phyloP scores from a whole-genome alignment of 2,797 vertebrate genomes.

The Trachurus trachurus region DNA sequence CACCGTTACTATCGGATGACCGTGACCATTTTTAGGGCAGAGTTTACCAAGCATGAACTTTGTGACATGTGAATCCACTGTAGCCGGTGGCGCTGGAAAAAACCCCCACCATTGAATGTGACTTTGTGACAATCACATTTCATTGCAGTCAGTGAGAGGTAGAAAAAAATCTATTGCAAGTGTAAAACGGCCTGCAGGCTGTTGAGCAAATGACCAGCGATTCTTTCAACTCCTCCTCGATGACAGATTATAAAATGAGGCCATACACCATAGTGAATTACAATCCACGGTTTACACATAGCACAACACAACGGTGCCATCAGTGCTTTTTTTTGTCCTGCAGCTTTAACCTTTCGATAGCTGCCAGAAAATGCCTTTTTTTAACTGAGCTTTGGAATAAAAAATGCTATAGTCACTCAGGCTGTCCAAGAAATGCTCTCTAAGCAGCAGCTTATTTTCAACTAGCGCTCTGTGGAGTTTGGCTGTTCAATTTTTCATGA shows the following conservation, averaged over 20 bases:
- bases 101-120: neutral
- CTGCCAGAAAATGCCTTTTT: slow-evolving; percentile 9
- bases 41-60: neutral
- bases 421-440: slow-evolving; percentile 59
- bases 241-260: slow-evolving; percentile 25
- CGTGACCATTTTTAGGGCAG: neutral
- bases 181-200: slow-evolving; percentile 6
- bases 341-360: slow-evolving; percentile 19
- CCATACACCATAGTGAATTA: neutral
- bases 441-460: slow-evolving; percentile 67
- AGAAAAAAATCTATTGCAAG: neutral
- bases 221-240: slow-evolving; percentile 20
- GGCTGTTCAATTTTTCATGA: slow-evolving; percentile 73
- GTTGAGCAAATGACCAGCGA: slow-evolving; percentile 13
- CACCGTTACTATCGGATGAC: neutral
- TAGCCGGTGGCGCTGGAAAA: no score
- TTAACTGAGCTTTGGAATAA: slow-evolving; percentile 47
- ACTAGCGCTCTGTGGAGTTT: slow-evolving; percentile 39
- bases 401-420: slow-evolving; percentile 50
- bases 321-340: neutral
- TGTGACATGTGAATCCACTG: neutral
- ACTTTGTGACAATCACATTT: neutral
- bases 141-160: neutral
- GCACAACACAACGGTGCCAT: neutral
- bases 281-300: slow-evolving; percentile 2